phyloP scores from a whole-genome alignment of 2,113 vertebrate species.

The Trematocara variabile region DNA sequence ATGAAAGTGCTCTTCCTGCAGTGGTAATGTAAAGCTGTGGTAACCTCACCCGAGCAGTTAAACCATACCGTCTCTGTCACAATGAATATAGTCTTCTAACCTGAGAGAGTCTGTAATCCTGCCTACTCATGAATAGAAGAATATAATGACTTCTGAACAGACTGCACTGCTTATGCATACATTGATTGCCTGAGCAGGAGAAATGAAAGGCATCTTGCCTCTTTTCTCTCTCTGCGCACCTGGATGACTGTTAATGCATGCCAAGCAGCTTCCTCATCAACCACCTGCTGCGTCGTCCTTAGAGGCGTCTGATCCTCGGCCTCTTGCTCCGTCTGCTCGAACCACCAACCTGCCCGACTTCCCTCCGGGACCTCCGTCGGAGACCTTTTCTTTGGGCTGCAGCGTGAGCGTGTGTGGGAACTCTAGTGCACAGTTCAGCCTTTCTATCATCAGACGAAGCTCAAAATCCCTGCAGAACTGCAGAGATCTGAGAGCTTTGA shows the following conservation, averaged over 20 bases:
- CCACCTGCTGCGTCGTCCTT: slow-evolving; percentile 33
- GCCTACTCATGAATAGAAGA: slow-evolving; percentile 51
- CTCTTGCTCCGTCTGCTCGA: background rate
- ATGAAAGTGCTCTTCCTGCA: background rate
- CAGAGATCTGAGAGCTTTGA: background rate
- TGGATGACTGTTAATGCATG: slow-evolving; percentile 49
- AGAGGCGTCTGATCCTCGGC: background rate
- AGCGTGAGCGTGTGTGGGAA: background rate
- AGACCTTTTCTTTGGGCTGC: background rate
- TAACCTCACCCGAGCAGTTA: background rate
- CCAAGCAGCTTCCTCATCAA: slow-evolving; percentile 26
- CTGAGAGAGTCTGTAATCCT: background rate
- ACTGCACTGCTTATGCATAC: slow-evolving; percentile 13
- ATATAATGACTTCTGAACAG: slow-evolving; percentile 52
- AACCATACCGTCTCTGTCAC: background rate
- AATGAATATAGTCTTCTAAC: slow-evolving; percentile 7
- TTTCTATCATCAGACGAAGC: background rate
- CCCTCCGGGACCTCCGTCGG: background rate
- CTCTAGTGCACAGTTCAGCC: background rate
- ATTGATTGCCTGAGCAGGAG: background rate
- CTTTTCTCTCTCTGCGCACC: background rate
- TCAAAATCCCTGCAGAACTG: background rate
- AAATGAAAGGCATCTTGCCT: slow-evolving; percentile 2
- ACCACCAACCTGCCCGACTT: background rate
- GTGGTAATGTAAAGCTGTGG: background rate